Base-by-base conservation (phyloP, 2,888 invertebrate genomes). In the Boloria euphrosyne region DNA sequence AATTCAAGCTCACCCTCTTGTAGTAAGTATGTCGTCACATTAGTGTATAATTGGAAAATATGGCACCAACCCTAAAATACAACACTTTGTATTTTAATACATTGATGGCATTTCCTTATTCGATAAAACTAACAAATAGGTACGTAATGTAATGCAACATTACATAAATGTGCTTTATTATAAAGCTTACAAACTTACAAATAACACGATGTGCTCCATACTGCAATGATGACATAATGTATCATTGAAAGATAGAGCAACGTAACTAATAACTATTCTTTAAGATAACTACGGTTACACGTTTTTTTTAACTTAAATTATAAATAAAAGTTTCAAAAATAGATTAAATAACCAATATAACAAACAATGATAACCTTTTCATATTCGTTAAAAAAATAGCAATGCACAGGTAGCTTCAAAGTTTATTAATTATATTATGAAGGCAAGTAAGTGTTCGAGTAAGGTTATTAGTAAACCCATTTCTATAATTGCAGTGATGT, bases 401-500 rank as follows among this genome's bases (percentile, higher is more conserved):
- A 13, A 17, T 17, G 17, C 13, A 53, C 6, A 44, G 43, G 3
- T n/a, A 22, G 27, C 43, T 27, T 22, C 4, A 22, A n/a, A 13
- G n/a, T 43, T 44, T 18, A 22, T 57, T n/a, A 57, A 58, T 59
- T 58, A 13, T 16, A 27, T 57, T 49, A 58, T 44, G 17, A 31
- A 38, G 18, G 38, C 6, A 18, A 38, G 38, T 5, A 18, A 52
- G n/a, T 65, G 16, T 47, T 22, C 22, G 55, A 44, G 22, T 57
- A 44, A 47, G 18, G 50, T 50, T 44, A 63, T 31, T 49, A 65
- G 47, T 68, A 66, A 66, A 71, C 71, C 70, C 65, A 70, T 70
- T 74, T 72, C 62, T 66, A 73, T 71, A 74, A 75, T 75, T 71
- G 67, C 69, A 65, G 69, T 54, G 73, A 70, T 68, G 72, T 72